Evolutionary conservation across 2,113 vertebrate genomes (phyloP).

Genomic region (Orthonyx spaldingii): DNA sequence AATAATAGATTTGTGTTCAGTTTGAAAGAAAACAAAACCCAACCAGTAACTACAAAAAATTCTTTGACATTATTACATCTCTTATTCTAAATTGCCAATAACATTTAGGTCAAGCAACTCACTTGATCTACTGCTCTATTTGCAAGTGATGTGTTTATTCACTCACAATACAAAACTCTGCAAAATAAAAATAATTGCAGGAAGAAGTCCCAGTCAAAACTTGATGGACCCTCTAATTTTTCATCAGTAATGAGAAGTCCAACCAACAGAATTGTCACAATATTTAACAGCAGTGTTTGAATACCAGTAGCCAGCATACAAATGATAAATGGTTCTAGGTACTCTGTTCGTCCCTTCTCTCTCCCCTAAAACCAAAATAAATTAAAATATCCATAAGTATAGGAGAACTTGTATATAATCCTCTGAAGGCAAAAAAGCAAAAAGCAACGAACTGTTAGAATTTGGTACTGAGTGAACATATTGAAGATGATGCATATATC

Average conservation of each 20-base stretch:
- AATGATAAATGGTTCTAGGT: neutral
- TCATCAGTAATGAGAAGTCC: neutral
- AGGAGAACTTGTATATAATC: neutral
- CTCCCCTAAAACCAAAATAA: neutral
- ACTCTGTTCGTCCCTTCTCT: neutral
- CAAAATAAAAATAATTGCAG: neutral
- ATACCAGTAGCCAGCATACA: neutral
- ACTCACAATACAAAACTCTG: neutral
- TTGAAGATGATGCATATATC: neutral
- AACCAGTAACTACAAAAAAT: neutral
- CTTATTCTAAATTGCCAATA: neutral
- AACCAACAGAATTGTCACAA: neutral
- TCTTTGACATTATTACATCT: neutral
- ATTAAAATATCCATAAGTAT: neutral
- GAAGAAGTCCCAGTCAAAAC: neutral
- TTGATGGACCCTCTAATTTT: neutral
- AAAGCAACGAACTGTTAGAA: neutral
- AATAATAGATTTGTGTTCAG: neutral
- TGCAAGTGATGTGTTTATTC: neutral
- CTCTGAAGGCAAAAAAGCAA: neutral
- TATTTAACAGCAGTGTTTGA: neutral
- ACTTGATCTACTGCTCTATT: neutral
- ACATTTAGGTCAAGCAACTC: neutral
- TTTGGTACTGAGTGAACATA: neutral
- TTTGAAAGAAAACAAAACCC: neutral